A percentile compares a stretch with the other conserved stretches of the same genome.
phyloP scores from a whole-genome alignment of 2,113 vertebrate genomes.

The Dolichotis patagonum region DNA sequence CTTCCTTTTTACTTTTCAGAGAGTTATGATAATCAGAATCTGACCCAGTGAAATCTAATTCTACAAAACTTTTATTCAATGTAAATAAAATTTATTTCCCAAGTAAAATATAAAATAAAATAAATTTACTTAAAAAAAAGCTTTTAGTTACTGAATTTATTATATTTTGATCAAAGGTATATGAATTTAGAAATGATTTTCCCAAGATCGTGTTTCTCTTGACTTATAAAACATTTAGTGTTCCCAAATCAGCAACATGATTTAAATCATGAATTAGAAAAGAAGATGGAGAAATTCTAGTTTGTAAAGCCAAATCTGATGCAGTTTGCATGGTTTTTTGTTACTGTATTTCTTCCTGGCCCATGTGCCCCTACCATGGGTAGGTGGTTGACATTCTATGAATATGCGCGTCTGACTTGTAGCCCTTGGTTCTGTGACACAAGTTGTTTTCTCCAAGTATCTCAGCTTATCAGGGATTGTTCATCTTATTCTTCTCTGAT shows the following conservation, averaged over 20 bases:
- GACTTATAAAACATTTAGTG: not conserved
- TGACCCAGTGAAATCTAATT: conserved; percentile 1
- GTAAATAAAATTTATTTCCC: conserved; percentile 21
- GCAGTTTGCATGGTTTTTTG: not conserved
- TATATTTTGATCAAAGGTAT: conserved; percentile 36
- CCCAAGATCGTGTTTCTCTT: not conserved
- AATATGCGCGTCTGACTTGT: not conserved
- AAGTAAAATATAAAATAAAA: conserved; percentile 29
- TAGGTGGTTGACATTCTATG: not conserved
- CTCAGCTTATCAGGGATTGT: not conserved
- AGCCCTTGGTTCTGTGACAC: not conserved
- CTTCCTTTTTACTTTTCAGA: conserved; percentile 37
- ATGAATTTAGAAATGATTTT: conserved; percentile 28
- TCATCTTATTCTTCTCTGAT: conserved; percentile 11
- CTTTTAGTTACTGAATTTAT: conserved; percentile 26
- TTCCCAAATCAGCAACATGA: not conserved
- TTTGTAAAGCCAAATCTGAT: not conserved
- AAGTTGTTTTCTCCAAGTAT: not conserved
- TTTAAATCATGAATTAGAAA: not conserved
- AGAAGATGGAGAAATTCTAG: not conserved
- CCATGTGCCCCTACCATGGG: not conserved
- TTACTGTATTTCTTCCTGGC: not conserved
- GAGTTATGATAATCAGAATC: conserved; percentile 14
- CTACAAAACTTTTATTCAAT: not conserved
- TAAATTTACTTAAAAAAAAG: not conserved